These are phyloP conservation scores for Dipodomys merriami DNA, from an alignment of 2,113 vertebrate genomes.

Conservation along the genomic window DNA sequence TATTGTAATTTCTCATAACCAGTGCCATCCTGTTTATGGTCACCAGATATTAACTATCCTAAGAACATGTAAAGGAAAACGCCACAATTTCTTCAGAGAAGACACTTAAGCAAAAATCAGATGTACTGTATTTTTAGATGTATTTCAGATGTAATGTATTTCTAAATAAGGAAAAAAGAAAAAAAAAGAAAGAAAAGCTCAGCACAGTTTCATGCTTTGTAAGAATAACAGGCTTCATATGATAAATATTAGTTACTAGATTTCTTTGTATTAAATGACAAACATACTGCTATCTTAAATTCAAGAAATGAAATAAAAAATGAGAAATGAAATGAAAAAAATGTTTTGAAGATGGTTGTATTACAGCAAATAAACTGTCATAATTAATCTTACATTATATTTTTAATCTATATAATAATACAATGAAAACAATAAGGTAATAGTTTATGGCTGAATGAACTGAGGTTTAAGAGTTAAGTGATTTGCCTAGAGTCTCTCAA, in stretches of 20 bases:
- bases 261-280: not conserved
- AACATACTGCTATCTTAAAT: constrained; percentile 13
- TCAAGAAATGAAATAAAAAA: not conserved
- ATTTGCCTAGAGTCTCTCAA: not conserved
- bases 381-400: not conserved
- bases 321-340: not conserved
- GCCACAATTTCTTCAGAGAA: constrained; percentile 23
- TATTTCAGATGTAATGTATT: not conserved
- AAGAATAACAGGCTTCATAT: not conserved
- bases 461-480: not conserved
- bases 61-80: not conserved
- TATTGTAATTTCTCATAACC: not conserved
- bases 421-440: not conserved
- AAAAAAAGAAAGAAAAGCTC: constrained; percentile 4
- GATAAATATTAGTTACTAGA: not conserved
- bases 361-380: not conserved
- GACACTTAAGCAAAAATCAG: not conserved
- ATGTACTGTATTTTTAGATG: constrained; percentile 2
- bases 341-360: constrained; percentile 25
- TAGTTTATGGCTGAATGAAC: not conserved
- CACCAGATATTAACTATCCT: not conserved
- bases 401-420: constrained; percentile 40
- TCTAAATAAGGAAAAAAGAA: constrained; percentile 29
- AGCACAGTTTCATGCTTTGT: not conserved
- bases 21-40: constrained; percentile 26